phyloP scores from a whole-genome alignment of 2,113 vertebrate species.

The Australoheros scitulus region DNA sequence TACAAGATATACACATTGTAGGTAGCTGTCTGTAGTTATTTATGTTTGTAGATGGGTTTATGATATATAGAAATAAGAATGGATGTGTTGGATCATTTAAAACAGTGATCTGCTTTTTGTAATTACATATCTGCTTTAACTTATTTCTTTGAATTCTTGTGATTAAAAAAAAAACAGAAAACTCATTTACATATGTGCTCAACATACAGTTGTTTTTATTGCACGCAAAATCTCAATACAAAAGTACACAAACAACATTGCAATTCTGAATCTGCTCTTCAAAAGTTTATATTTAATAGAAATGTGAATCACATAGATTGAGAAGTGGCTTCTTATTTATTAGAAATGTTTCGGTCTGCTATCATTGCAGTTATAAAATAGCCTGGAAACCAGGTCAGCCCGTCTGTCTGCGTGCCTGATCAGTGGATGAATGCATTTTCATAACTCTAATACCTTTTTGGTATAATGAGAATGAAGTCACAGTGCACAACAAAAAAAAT shows the following conservation, averaged over 20 bases:
- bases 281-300: not conserved
- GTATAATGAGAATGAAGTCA: slow-evolving; percentile 26
- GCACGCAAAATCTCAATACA: not conserved
- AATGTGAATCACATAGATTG: not conserved
- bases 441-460: slow-evolving; percentile 18
- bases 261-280: not conserved
- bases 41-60: not conserved
- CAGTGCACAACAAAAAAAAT: slow-evolving; percentile 4
- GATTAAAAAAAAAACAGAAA: not conserved
- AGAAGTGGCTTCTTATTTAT: slow-evolving; percentile 4
- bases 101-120: not conserved
- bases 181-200: not conserved
- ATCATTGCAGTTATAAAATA: slow-evolving; percentile 7
- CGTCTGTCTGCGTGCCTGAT: slow-evolving; percentile 7
- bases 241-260: not conserved
- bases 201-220: not conserved
- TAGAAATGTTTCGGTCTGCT: not conserved
- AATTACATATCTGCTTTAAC: not conserved
- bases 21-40: too few species aligned
- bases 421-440: slow-evolving; percentile 8
- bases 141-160: not conserved
- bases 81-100: not conserved
- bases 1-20: too few species aligned
- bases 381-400: slow-evolving; percentile 44
- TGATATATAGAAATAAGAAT: not conserved